Evolutionary conservation across 2,888 invertebrate species (phyloP).

Genomic region (Cephus pulcher): DNA sequence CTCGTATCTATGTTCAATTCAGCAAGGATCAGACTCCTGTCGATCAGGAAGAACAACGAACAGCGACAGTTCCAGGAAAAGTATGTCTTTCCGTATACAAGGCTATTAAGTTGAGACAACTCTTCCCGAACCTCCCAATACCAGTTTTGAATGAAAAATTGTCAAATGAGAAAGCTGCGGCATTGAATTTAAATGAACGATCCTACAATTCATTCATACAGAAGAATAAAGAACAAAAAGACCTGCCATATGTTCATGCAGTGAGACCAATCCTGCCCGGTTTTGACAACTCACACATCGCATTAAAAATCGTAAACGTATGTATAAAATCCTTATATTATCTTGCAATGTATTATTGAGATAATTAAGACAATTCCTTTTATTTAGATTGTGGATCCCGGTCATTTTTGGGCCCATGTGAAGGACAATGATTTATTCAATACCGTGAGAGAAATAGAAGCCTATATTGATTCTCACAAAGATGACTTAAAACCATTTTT

Average conservation of each 20-base stretch:
- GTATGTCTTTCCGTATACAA: constrained; percentile 79
- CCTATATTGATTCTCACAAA: constrained; percentile 60
- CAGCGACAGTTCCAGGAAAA: constrained; percentile 71
- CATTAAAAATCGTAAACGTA: constrained; percentile 72
- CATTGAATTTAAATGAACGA: constrained; percentile 31
- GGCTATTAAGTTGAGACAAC: constrained; percentile 76
- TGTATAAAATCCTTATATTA: constrained; percentile 35
- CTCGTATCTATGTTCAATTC: constrained; percentile 79
- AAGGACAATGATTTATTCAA: constrained; percentile 66
- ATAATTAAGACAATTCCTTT: constrained; percentile 8
- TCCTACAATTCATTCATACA: constrained; percentile 24
- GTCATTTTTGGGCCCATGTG: constrained; percentile 78
- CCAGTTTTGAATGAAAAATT: constrained; percentile 63
- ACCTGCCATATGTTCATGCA: constrained; percentile 42
- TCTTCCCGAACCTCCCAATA: constrained; percentile 69
- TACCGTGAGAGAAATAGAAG: constrained; percentile 60
- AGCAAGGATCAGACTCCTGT: constrained; percentile 60
- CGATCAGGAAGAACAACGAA: constrained; percentile 50
- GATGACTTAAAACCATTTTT: constrained; percentile 35
- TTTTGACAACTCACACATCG: constrained; percentile 71
- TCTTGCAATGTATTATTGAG: not conserved
- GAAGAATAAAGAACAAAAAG: constrained; percentile 49
- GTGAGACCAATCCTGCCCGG: constrained; percentile 71
- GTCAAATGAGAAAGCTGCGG: constrained; percentile 44
- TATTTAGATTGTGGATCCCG: constrained; percentile 70